Evolutionary conservation across 2,113 vertebrate species (phyloP).

Genomic region (Bettongia penicillata): DNA sequence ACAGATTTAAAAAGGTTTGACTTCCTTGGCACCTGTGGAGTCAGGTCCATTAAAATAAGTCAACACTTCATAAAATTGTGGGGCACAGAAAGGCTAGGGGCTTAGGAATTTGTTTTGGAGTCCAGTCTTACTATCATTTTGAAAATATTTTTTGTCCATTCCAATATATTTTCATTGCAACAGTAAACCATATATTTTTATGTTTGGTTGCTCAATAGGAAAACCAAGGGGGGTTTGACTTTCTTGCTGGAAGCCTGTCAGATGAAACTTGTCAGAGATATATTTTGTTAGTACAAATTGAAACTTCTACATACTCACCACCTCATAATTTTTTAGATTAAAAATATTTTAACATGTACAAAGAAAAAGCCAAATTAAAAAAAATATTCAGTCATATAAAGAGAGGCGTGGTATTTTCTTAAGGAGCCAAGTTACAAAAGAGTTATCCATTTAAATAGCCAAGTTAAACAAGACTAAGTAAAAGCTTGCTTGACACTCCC

Average conservation of each 20-base stretch:
- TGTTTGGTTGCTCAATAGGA: constrained; percentile 59
- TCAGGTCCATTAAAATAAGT: constrained; percentile 19
- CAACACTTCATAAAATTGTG: neutral
- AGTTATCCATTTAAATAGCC: constrained; percentile 26
- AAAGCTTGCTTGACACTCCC: constrained; percentile 26
- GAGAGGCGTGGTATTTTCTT: constrained; percentile 6
- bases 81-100: constrained; percentile 13
- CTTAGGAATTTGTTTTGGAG: neutral
- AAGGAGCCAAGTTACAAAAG: constrained; percentile 47
- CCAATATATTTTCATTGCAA: constrained; percentile 1
- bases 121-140: neutral
- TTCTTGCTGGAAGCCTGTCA: constrained; percentile 50
- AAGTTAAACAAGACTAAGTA: neutral
- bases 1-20: neutral
- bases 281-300: constrained; percentile 39
- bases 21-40: neutral
- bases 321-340: constrained; percentile 40
- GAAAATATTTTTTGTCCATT: constrained; percentile 46
- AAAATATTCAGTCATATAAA: constrained; percentile 25
- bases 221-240: constrained; percentile 53
- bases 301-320: constrained; percentile 46
- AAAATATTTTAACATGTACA: neutral
- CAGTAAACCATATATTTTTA: constrained; percentile 18
- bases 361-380: constrained; percentile 26
- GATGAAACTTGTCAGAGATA: constrained; percentile 61